Evolutionary conservation across 2,113 vertebrate species (phyloP).

Genomic region (Bos taurus): ARS-UCD2.0 NC_037348.1:15847001-15847500

Average conservation of each 20-base stretch:
- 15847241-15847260: neutral
- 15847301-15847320: neutral
- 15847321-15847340: neutral
- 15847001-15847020: neutral
- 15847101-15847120: neutral
- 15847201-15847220: neutral
- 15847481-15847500: conserved; percentile 50
- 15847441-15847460: neutral
- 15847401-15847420: rapidly evolving
- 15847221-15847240: rapidly evolving
- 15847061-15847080: neutral
- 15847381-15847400: neutral
- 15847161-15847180: neutral
- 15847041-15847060: neutral
- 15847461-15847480: neutral
- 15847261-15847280: neutral
- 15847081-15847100: neutral
- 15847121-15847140: neutral
- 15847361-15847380: rapidly evolving
- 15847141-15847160: neutral
- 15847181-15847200: neutral
- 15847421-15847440: neutral
- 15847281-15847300: rapidly evolving
- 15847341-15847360: neutral
- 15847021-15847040: neutral